phyloP scores from a whole-genome alignment of 2,797 vertebrate species.

The Neolamprologus multifasciatus region DNA sequence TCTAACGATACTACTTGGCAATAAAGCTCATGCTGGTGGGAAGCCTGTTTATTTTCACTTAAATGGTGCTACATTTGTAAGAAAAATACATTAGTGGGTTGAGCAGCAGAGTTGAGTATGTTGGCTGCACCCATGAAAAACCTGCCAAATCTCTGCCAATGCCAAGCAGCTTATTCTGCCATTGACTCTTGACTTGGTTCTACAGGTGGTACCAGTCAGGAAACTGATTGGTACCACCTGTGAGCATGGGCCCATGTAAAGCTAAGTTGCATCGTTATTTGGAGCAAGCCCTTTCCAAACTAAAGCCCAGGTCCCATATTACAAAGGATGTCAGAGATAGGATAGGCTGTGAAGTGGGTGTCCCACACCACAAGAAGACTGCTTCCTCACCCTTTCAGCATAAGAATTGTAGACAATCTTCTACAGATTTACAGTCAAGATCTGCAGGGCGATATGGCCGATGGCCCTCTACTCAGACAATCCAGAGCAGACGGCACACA shows the following conservation, averaged over 20 bases:
- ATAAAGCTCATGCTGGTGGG: neutral
- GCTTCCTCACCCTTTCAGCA: neutral
- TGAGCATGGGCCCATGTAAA: neutral
- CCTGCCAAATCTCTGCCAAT: neutral
- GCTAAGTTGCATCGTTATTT: neutral
- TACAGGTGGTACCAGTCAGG: neutral
- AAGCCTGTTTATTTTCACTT: neutral
- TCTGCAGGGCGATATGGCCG: neutral
- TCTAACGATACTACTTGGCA: neutral
- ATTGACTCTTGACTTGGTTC: neutral
- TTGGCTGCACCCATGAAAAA: neutral
- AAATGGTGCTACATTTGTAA: neutral
- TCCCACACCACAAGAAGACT: neutral
- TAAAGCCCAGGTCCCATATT: neutral
- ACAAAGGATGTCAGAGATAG: neutral
- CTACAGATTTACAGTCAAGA: neutral
- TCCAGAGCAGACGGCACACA: neutral
- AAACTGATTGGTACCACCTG: neutral
- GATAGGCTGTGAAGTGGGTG: neutral
- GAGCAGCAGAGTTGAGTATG: neutral
- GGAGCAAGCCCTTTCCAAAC: neutral
- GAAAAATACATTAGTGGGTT: neutral
- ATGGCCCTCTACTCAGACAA: neutral
- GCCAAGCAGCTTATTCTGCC: neutral
- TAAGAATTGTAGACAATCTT: neutral